phyloP scores from a whole-genome alignment of 1,140 invertebrate genomes.

The Apis cerana region DNA sequence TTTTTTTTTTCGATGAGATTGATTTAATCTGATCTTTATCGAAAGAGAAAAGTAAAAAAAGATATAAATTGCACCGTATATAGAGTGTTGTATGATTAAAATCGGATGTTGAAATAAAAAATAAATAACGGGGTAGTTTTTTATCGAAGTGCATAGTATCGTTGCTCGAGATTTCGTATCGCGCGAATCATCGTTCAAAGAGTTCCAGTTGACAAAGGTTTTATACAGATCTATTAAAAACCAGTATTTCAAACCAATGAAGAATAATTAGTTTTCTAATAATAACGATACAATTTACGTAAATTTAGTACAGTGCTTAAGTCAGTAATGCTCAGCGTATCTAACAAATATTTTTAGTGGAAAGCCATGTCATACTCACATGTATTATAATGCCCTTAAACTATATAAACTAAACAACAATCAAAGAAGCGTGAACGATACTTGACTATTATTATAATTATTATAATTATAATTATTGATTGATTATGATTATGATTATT shows the following conservation, averaged over 20 bases:
- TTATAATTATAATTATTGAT: not conserved
- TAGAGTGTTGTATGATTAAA: slow-evolving; percentile 44
- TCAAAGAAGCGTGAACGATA: slow-evolving; percentile 74
- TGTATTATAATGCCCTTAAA: slow-evolving; percentile 75
- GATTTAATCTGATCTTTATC: not conserved
- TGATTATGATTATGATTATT: not conserved
- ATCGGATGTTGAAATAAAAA: slow-evolving; percentile 19
- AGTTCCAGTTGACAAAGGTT: slow-evolving; percentile 80
- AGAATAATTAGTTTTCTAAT: slow-evolving; percentile 81
- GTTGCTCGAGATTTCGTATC: slow-evolving; percentile 65
- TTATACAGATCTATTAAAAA: slow-evolving; percentile 79
- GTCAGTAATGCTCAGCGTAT: slow-evolving; percentile 78
- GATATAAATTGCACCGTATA: not conserved
- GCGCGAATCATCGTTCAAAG: slow-evolving; percentile 78
- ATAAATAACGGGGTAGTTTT: slow-evolving; percentile 41
- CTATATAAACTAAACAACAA: slow-evolving; percentile 73
- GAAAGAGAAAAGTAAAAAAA: slow-evolving; percentile 5
- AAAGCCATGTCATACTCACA: slow-evolving; percentile 79
- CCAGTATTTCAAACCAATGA: slow-evolving; percentile 81
- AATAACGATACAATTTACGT: slow-evolving; percentile 76
- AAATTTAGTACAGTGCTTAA: slow-evolving; percentile 77
- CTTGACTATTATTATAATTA: slow-evolving; percentile 66
- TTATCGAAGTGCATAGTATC: slow-evolving; percentile 63
- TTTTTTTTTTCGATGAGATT: not conserved
- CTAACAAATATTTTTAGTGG: slow-evolving; percentile 79